Percentiles rank a stretch among this genome's conserved stretches.
Conservation (phyloP, 2,888 invertebrate genomes). For the Tetramorium bicarinatum region DNA sequence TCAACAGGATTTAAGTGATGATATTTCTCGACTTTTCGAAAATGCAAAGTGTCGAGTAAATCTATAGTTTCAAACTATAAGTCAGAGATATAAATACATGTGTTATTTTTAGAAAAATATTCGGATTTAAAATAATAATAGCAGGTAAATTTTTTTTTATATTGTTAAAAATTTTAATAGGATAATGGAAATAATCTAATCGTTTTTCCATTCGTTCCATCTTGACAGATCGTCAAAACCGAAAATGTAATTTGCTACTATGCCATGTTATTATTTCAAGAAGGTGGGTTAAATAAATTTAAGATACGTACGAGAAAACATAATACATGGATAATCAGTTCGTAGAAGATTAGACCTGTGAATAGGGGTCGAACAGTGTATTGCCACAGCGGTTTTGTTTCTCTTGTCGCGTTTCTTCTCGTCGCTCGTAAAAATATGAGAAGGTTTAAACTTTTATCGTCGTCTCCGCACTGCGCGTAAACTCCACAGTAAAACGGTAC, state of each 20-base stretch:
- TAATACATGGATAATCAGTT: conserved; percentile 28
- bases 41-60: not conserved
- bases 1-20: not conserved
- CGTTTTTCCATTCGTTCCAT: not conserved
- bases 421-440: conserved; percentile 79
- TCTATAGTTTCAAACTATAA: not conserved
- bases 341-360: conserved; percentile 7
- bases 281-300: not conserved
- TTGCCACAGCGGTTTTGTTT: conserved; percentile 66
- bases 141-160: not conserved
- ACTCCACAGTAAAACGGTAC: conserved; percentile 36
- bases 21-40: not conserved
- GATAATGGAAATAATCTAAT: not conserved
- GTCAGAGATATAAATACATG: not conserved
- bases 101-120: not conserved
- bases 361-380: conserved; percentile 55
- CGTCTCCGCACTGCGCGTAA: conserved; percentile 57
- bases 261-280: not conserved
- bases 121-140: conserved; percentile 1
- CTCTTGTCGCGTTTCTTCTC: conserved; percentile 60
- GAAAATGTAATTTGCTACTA: not conserved
- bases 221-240: too few species aligned
- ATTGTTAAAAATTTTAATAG: not conserved
- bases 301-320: conserved; percentile 16
- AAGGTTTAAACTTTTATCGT: conserved; percentile 72